These are phyloP conservation scores for Ophion costatus DNA, from an alignment of 2,888 invertebrate species.

Conservation along the genomic window DNA sequence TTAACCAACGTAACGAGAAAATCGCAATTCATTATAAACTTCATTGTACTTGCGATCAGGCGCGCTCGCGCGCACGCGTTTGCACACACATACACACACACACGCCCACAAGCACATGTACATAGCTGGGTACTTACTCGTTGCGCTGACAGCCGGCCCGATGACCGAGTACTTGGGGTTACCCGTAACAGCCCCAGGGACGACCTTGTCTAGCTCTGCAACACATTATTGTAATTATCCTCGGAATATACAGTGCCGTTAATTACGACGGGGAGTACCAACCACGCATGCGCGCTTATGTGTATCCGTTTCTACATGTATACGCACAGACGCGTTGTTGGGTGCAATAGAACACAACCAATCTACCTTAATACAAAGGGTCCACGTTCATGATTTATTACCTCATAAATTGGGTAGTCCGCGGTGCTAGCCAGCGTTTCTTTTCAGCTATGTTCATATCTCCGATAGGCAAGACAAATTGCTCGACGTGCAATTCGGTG, in stretches of 20 bases:
- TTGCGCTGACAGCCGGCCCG: conserved; percentile 90
- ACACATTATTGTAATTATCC: conserved; percentile 83
- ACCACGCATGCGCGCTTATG: conserved; percentile 50
- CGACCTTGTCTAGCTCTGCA: conserved; percentile 83
- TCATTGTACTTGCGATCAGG: conserved; percentile 38
- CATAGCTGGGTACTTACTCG: conserved; percentile 86
- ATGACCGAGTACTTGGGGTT: conserved; percentile 85
- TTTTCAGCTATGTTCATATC: conserved; percentile 55
- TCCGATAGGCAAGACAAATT: conserved; percentile 64
- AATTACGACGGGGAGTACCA: conserved; percentile 74
- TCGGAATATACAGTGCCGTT: conserved; percentile 81
- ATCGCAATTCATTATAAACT: conserved; percentile 62
- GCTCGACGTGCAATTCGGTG: conserved; percentile 39
- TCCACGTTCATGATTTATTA: conserved; percentile 78
- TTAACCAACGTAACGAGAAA: conserved; percentile 58
- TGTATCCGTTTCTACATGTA: conserved; percentile 43
- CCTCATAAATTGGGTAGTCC: conserved; percentile 76
- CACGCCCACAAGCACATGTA: conserved; percentile 8
- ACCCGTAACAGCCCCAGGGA: conserved; percentile 81
- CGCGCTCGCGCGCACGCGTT: conserved; percentile 3
- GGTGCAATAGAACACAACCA: conserved; percentile 78
- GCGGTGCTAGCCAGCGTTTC: conserved; percentile 54
- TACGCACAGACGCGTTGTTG: conserved; percentile 62
- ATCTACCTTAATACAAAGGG: conserved; percentile 80
- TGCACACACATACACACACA: conserved; percentile 21